Percentiles rank a stretch among this genome's conserved stretches.
Conservation (phyloP, 2,888 invertebrate species). For the Athrips mouffetella region DNA sequence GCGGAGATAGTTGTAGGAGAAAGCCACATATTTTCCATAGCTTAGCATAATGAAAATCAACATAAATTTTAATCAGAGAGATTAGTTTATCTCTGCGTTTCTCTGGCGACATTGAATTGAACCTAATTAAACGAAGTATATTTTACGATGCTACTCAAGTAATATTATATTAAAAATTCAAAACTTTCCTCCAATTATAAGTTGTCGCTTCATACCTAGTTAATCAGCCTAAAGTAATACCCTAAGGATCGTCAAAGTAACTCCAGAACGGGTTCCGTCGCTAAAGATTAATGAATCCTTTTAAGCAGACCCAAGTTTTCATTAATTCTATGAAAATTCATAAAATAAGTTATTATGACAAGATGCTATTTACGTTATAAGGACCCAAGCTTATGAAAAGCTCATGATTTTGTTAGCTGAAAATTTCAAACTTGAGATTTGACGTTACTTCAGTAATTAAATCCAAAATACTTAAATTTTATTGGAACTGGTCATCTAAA, state of each 20-base stretch:
- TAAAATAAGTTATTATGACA: conserved; percentile 19
- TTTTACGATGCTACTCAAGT: no score
- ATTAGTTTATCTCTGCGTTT: no score
- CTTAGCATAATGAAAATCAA: no score
- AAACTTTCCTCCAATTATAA: background rate
- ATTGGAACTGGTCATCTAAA: no score
- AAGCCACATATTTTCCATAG: no score
- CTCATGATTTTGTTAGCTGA: background rate
- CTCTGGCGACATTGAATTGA: no score
- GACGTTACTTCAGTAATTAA: background rate
- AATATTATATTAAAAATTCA: background rate
- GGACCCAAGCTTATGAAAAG: background rate
- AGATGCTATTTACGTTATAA: conserved; percentile 6
- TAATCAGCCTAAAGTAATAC: conserved; percentile 23
- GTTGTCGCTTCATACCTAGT: background rate
- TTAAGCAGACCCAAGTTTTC: conserved; percentile 21
- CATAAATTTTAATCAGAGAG: no score
- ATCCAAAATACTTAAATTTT: no score
- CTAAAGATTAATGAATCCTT: conserved; percentile 26
- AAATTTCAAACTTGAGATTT: background rate
- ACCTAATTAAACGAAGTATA: no score
- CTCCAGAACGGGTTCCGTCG: conserved; percentile 2
- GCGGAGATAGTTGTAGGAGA: no score
- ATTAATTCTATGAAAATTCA: conserved; percentile 25
- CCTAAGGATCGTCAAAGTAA: conserved; percentile 2